Base-by-base conservation (phyloP, 2,113 vertebrate genomes). In the Romanogobio albipinnatus region DNA sequence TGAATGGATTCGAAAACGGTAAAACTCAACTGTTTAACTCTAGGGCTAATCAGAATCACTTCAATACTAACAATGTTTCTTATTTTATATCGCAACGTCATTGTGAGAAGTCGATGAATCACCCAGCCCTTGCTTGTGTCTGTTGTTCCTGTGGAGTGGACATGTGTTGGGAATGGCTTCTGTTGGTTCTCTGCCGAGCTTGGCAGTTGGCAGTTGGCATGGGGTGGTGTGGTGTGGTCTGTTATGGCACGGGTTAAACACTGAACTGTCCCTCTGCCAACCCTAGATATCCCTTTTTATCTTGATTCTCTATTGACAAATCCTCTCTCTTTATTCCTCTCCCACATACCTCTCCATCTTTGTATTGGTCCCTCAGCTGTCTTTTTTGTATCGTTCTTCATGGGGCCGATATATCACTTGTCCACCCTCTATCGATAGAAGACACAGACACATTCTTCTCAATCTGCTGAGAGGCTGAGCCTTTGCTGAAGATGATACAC, bases 391-490 rank as follows among this genome's bases (percentile, higher is more conserved):
- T 36, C 29, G 5, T 73, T 81, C 24, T 9, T 81, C 24, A 22
- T 53, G 24, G 53, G 43, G 61, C 45, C 1, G 33, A 76, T 82
- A 71, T 76, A 78, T 82, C 73, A 77, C 19, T 76, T 73, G 56
- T 82, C 77, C 75, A 76, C 36, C 56, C 79, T 45, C 62, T 73
- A 76, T 68, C 70, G 64, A 77, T 58, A 61, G 68, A 75, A 85
- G 68, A 87, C 82, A 47, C 19, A 0, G n/a, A 74, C 64, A 78
- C 83, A 77, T 82, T 74, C 64, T 85, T 82, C 78, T 83, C 81
- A 68, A 64, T 83, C 62, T 81, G 61, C 53, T 73, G 45, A 66
- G 53, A 74, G 43, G 22, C 71, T n/a, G 66, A 70, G 71, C 39
- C 51, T 24, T 29, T 45, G 36, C 76, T 49, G 22, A 68, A 59